Base-by-base conservation (phyloP, 1,140 invertebrate genomes). In the Magallana ariakensis region DNA sequence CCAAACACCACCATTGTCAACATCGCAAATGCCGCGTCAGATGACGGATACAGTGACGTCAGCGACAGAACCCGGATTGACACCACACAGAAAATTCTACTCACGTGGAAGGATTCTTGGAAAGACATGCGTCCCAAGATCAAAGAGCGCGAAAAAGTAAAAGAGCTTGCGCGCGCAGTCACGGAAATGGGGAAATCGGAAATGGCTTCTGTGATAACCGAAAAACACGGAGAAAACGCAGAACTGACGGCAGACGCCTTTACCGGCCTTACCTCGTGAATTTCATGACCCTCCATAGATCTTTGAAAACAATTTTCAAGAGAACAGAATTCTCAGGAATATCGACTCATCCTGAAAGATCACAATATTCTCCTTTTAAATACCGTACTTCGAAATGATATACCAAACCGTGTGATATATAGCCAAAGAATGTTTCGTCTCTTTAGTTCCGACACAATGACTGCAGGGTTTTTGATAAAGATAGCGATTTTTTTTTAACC, bases 131-230 rank as follows among this genome's bases (percentile, higher is more conserved):
- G 84, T 53, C 22, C 80, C 53, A 66, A 80, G 33, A 80, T 62
- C 7, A 89, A 87, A 83, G 88, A 89, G 53, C 70, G 81, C 13
- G 88, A 89, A 9, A 89, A 89, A 70, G 58, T 87, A 13, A 89
- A 85, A 80, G 88, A 89, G 33, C 22, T 87, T 16, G 84, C 84
- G 15, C 82, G 60, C 7, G 88, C 88, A 13, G 58, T 89, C 10
- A 85, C 83, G 22, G 84, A 85, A 85, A 62, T 89, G 16, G 88
- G 86, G 9, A 85, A 89, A 66, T 84, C 80, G 16, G 88, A 85
- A 22, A 84, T 87, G 7, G 75, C 84, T 15, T 56, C 87, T 13
- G 62, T 89, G 16, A 57, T 89, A 0, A 66, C 80, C 13, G 88
- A 89, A 6, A 85, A 85, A 86, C 75, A 85, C 26, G 70, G 56